Base-by-base conservation (phyloP, 2,113 vertebrate species). In the Noturus placidus region DNA sequence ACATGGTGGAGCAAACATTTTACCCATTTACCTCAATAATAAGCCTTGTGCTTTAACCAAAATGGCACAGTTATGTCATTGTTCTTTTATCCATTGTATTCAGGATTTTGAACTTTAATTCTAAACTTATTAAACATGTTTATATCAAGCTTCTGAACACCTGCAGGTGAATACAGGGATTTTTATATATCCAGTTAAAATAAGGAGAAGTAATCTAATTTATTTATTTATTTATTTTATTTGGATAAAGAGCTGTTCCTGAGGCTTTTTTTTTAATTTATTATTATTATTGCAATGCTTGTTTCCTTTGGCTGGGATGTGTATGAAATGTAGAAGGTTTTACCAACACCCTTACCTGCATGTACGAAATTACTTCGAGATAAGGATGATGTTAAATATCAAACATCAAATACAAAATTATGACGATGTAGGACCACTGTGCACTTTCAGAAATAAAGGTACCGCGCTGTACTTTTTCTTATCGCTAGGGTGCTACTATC, bases 241-340 rank as follows among this genome's bases (percentile, higher is more conserved):
- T 46, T 46, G 42, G 59, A 83, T 19, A 59, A 83, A 61, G 7
- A 70, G 13, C 30, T 77, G 56, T 46, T 83, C 25, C 30, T 76
- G 46, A 57, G 30, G 27, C 15, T 17, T 61, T 46, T 30, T 63
- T 46, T 35, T 17, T n/a, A n/a, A n/a, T n/a, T n/a, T n/a, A n/a
- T n/a, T n/a, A n/a, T n/a, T 69, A 9, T 11, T 0, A 50, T 59
- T 84, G 70, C 10, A 13, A 30, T 25, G 54, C 30, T 84, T 63
- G 69, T 83, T 87, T 87, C 61, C n/a, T 65, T 46, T 59, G 30
- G 19, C 42, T 61, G 33, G 22, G 35, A 63, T 81, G 54, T 38
- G 54, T 38, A 19, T 81, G 54, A 59, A 81, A 5, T 59, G 52
- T 35, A 38, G 14, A 33, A 59, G 19, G 46, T 30, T 79, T 79